Evolutionary conservation across 2,113 vertebrate species (phyloP).

Genomic region (Paracanthobrama guichenoti): DNA sequence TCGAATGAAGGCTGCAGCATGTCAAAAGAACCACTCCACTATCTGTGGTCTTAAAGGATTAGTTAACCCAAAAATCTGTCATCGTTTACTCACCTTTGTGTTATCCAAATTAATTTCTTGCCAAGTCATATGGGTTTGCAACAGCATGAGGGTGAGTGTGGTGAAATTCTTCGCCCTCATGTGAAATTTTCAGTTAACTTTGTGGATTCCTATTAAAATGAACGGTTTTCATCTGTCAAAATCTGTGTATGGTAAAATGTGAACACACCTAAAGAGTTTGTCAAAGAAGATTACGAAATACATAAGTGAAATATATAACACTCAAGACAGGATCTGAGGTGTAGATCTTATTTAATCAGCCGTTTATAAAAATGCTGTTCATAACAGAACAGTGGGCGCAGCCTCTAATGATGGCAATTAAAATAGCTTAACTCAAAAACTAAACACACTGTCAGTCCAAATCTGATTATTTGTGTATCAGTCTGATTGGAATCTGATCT

Average conservation of each 20-base stretch:
- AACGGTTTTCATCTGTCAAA: not conserved
- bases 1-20: constrained; percentile 5
- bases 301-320: not conserved
- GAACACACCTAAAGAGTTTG: not conserved
- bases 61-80: not conserved
- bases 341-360: not conserved
- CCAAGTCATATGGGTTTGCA: not conserved
- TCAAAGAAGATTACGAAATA: not conserved
- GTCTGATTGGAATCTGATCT: no score
- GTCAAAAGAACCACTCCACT: not conserved
- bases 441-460: no score
- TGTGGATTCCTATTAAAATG: not conserved
- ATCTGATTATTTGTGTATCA: no score
- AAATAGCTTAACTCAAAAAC: not conserved
- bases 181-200: not conserved
- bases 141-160: not conserved
- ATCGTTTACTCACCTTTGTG: constrained; percentile 4
- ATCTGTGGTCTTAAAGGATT: constrained; percentile 9
- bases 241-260: not conserved
- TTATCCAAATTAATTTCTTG: not conserved
- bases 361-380: not conserved
- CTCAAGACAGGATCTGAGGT: not conserved
- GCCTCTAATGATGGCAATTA: not conserved
- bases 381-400: not conserved
- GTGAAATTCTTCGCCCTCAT: not conserved